Evolutionary conservation across 2,797 vertebrate genomes (phyloP).

Genomic region (Pseudotriccus pelzelni): DNA sequence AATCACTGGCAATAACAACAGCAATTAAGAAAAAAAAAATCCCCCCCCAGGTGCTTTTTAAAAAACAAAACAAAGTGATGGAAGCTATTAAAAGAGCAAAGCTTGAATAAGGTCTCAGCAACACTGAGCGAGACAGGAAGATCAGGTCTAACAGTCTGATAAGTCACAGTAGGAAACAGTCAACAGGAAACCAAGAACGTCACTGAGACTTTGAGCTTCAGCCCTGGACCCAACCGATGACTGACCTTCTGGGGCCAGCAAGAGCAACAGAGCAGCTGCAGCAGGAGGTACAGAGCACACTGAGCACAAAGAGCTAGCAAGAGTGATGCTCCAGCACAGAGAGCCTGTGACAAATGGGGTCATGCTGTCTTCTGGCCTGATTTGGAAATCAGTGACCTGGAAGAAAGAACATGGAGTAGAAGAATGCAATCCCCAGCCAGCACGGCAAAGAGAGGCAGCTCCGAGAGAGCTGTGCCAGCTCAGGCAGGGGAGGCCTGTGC

Average conservation of each 20-base stretch:
- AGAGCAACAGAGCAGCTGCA: neutral
- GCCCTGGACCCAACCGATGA: neutral
- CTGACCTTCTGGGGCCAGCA: neutral
- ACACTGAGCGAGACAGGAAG: neutral
- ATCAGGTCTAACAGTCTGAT: conserved; percentile 1
- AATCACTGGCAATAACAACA: neutral
- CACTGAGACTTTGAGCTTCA: neutral
- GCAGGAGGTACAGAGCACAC: neutral
- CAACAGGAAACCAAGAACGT: neutral
- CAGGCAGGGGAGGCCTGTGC: neutral
- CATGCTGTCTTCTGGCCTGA: conserved; percentile 1
- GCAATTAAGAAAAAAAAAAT: neutral
- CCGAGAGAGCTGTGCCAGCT: neutral
- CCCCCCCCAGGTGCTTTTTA: neutral
- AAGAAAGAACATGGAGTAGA: neutral
- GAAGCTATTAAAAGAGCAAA: neutral
- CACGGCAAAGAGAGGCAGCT: neutral
- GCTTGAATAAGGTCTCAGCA: neutral
- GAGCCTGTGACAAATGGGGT: neutral
- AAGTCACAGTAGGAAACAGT: neutral
- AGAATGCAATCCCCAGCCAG: neutral
- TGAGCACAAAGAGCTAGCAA: neutral
- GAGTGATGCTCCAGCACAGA: neutral
- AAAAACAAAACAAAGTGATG: neutral
- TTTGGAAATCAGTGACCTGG: conserved; percentile 25